Evolutionary conservation across 92 coral and sea anemone species (phyloP).

Genomic region (Epizoanthus illoricatus): DNA sequence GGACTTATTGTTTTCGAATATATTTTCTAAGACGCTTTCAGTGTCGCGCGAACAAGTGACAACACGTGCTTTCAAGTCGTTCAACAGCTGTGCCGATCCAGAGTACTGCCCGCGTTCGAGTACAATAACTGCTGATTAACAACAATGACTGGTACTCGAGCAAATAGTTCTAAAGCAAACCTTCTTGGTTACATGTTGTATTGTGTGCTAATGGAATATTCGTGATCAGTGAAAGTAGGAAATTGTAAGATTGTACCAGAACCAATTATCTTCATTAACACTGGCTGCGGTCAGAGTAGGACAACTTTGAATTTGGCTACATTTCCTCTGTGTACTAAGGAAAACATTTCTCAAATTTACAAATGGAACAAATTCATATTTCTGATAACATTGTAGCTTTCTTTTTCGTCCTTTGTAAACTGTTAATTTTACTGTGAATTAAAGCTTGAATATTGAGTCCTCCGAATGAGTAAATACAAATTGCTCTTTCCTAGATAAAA

Average conservation of each 20-base stretch:
- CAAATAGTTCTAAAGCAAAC: constrained; percentile 6
- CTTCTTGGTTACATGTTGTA: constrained; percentile 2
- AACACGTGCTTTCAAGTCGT: constrained; percentile 18
- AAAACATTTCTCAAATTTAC: neutral
- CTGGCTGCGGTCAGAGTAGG: neutral
- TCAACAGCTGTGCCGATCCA: constrained; percentile 38
- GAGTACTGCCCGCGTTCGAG: constrained; percentile 2
- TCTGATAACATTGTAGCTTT: neutral
- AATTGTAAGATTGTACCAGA: neutral
- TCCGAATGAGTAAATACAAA: neutral
- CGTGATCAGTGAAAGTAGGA: neutral
- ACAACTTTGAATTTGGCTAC: too few relatives aligned
- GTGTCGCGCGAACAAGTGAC: constrained; percentile 12
- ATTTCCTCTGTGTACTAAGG: neutral
- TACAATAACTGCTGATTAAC: constrained; percentile 20
- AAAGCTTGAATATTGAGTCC: neutral
- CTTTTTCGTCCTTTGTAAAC: constrained; percentile 1
- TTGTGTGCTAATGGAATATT: neutral
- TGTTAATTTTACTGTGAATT: neutral
- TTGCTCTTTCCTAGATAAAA: constrained; percentile 6
- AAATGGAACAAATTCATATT: neutral
- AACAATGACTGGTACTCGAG: constrained; percentile 3
- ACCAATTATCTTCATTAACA: neutral
- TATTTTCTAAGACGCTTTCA: neutral
- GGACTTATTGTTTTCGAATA: neutral